These are phyloP conservation scores for Gobionotothen gibberifrons DNA, from an alignment of 2,797 vertebrate genomes.

Conservation along the genomic window DNA sequence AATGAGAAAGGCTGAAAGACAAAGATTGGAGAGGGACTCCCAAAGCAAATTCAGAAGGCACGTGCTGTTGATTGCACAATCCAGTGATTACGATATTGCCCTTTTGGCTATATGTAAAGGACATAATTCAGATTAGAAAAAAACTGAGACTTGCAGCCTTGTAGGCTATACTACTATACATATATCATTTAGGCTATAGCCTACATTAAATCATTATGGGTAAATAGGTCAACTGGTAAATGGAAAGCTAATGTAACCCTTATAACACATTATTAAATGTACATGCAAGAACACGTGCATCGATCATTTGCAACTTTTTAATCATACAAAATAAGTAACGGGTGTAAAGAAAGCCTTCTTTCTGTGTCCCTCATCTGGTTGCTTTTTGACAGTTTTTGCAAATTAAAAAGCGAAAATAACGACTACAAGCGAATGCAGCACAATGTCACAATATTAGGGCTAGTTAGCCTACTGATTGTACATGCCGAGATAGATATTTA, in stretches of 20 bases:
- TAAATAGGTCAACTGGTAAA: constrained; percentile 16
- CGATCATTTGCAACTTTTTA: constrained; percentile 14
- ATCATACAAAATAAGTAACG: background rate
- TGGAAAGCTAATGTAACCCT: background rate
- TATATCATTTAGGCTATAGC: background rate
- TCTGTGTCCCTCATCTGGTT: background rate
- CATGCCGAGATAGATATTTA: background rate
- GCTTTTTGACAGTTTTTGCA: background rate
- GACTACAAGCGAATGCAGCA: background rate
- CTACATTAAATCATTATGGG: constrained; percentile 6
- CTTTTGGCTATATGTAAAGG: background rate
- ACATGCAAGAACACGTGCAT: background rate
- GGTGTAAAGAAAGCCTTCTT: background rate
- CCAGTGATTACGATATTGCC: background rate
- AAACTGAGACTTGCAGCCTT: background rate
- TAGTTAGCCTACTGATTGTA: background rate
- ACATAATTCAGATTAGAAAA: background rate
- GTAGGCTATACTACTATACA: no score
- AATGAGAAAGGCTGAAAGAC: constrained; percentile 8
- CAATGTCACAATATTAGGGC: no score
- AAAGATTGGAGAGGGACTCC: constrained; percentile 3
- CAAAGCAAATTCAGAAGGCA: constrained; percentile 26
- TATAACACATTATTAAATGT: background rate
- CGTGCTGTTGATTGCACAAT: background rate
- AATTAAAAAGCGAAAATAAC: background rate